Evolutionary conservation across 2,113 vertebrate species (phyloP), one percentile per base, ranked within the genome.

Genomic region (Pituophis catenifer): DNA sequence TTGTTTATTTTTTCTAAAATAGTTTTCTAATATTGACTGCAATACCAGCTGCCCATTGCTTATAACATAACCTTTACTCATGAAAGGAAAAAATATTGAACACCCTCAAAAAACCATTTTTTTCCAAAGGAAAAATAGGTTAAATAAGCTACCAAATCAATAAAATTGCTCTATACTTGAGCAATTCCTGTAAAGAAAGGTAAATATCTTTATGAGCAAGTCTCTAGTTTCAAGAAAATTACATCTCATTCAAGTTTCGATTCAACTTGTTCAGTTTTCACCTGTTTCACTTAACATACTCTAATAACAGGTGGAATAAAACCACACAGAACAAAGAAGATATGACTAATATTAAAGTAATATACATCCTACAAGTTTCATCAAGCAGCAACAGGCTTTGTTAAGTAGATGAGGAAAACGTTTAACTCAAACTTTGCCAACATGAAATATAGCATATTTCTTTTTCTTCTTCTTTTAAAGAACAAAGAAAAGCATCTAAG

Each of bases 291-390:
- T 97, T 97, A 96, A 91, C 94, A 93, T 85, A 96, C 97, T 96
- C 96, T 98, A 97, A 98, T 98, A 98, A 97, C 98, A 98, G 98
- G 98, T 98, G 98, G 96, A 96, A 96, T 48, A 95, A 96, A 97
- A 98, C 97, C 98, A 98, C 98, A 97, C 94, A 96, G 97, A 96
- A 94, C 95, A 97, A 97, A 97, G 96, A 96, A 96, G 96, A 96
- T 97, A 97, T 96, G 96, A 97, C 90, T 96, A 93, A 97, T 92
- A 96, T 93, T 90, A 65, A 93, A 95, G 97, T 95, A 96, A 97
- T 96, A 97, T 93, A 92, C 96, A 95, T 95, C 95, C 95, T 96
- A 93, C 98, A 97, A 95, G 98, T 97, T 96, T 96, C 97, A 95
- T 97, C 98, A 97, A 15, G 98, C 94, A 92, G 92, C 1, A 29